These are phyloP conservation scores for Acyrthosiphon pisum DNA, from an alignment of 1,140 invertebrate genomes.

Conservation along the genomic window DNA sequence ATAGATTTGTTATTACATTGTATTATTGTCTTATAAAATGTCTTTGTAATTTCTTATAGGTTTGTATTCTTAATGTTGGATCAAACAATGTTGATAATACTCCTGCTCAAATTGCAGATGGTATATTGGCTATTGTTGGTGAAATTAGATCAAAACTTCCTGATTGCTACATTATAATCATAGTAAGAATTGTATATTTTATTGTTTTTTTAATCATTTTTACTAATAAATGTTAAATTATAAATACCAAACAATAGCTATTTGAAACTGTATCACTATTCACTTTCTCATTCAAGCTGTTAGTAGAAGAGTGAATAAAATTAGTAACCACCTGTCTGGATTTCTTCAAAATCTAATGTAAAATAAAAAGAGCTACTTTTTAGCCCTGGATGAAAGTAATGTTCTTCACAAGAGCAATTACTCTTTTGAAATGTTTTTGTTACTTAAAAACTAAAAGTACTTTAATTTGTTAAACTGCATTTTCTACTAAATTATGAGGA, in stretches of 20 bases:
- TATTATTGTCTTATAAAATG: conserved; percentile 40
- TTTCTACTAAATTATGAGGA: no score
- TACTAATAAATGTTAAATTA: background rate
- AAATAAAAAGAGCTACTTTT: no score
- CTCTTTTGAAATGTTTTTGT: no score
- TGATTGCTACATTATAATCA: conserved; percentile 78
- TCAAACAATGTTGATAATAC: conserved; percentile 85
- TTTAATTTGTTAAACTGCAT: no score
- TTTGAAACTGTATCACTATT: no score
- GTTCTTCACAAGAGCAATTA: no score
- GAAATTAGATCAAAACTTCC: conserved; percentile 78
- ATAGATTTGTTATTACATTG: background rate
- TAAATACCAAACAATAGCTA: background rate
- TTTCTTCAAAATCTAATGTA: no score
- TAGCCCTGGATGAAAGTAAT: no score
- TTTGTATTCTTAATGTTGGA: conserved; percentile 84
- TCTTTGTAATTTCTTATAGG: conserved; percentile 66
- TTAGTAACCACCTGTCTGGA: no score
- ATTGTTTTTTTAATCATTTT: background rate
- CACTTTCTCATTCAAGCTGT: no score
- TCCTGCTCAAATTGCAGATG: conserved; percentile 79
- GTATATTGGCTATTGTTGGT: conserved; percentile 78
- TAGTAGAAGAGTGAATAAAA: no score
- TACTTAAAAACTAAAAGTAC: no score
- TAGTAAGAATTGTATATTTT: conserved; percentile 70